Conservation (phyloP, 2,113 vertebrate genomes). For the Microcebus griseorufus region DNA sequence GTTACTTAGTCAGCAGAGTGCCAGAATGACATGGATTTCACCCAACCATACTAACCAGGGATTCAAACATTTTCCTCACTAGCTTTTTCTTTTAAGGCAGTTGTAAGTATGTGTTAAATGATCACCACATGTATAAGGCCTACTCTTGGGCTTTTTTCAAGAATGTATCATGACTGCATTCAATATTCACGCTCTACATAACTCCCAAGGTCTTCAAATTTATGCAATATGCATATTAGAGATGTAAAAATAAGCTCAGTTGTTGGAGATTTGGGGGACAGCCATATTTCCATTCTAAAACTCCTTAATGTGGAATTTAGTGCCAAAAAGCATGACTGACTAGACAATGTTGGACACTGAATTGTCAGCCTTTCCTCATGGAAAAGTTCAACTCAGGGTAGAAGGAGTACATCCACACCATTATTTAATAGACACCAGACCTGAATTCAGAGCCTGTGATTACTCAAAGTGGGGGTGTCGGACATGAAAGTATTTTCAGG, state of each 20-base stretch:
- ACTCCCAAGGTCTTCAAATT: constrained; percentile 60
- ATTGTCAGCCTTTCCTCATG: constrained; percentile 22
- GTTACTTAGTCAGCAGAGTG: constrained; percentile 56
- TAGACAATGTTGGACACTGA: constrained; percentile 45
- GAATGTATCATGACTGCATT: constrained; percentile 69
- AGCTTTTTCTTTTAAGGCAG: constrained; percentile 66
- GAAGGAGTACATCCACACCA: neutral
- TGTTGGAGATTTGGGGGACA: constrained; percentile 62
- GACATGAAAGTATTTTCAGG: neutral
- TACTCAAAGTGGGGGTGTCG: neutral
- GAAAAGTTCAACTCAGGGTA: constrained; percentile 43
- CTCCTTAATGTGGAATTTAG: constrained; percentile 54
- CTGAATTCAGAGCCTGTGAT: constrained; percentile 1
- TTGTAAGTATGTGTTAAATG: constrained; percentile 68
- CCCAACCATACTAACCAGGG: constrained; percentile 54
- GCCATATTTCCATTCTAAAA: constrained; percentile 71
- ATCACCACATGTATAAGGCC: constrained; percentile 54
- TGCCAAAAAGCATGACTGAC: constrained; percentile 52
- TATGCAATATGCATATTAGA: constrained; percentile 73
- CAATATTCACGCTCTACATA: constrained; percentile 58
- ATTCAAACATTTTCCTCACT: constrained; percentile 58
- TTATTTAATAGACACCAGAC: constrained; percentile 6
- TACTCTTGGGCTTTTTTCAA: constrained; percentile 56
- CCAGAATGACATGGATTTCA: constrained; percentile 64
- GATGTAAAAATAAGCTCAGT: constrained; percentile 69